phyloP scores from a whole-genome alignment of 2,797 vertebrate species.

The Lacerta agilis region DNA sequence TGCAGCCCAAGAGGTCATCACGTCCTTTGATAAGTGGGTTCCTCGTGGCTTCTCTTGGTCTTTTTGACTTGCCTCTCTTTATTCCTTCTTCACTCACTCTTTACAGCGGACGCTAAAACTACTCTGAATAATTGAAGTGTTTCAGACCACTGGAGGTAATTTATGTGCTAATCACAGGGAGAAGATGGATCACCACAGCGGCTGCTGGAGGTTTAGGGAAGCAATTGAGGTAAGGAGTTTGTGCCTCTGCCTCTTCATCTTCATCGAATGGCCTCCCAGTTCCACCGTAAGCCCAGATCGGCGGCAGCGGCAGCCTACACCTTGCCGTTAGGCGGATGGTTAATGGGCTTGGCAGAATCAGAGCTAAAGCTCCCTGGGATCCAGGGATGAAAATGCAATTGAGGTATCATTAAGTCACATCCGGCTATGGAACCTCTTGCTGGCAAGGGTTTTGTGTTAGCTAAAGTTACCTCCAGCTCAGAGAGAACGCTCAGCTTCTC shows the following conservation, averaged over 20 bases:
- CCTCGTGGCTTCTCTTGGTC: not conserved
- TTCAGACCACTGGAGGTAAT: constrained; percentile 15
- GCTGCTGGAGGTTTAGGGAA: not conserved
- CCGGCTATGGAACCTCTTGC: not conserved
- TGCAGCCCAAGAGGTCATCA: not conserved
- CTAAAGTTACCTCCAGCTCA: not conserved
- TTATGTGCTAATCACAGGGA: constrained; percentile 23
- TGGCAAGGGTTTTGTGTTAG: not conserved
- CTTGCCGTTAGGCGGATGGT: not conserved
- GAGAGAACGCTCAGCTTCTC: not conserved
- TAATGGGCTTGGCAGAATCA: constrained; percentile 8
- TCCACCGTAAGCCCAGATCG: not conserved
- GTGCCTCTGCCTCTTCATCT: not conserved
- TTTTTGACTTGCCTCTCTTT: not conserved
- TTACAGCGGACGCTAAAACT: not conserved
- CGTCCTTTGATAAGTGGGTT: not conserved
- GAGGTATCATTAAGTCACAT: not conserved
- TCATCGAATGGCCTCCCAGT: not conserved
- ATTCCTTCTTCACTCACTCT: not conserved
- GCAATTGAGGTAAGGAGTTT: not conserved
- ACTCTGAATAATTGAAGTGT: constrained; percentile 29
- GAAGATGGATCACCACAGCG: not conserved
- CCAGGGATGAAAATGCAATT: constrained; percentile 15
- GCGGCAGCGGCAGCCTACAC: not conserved
- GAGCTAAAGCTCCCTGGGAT: not conserved